Evolutionary conservation across 2,113 vertebrate genomes (phyloP), one percentile per base, ranked within the genome.

Genomic region (Triplophysa tibetana): DNA sequence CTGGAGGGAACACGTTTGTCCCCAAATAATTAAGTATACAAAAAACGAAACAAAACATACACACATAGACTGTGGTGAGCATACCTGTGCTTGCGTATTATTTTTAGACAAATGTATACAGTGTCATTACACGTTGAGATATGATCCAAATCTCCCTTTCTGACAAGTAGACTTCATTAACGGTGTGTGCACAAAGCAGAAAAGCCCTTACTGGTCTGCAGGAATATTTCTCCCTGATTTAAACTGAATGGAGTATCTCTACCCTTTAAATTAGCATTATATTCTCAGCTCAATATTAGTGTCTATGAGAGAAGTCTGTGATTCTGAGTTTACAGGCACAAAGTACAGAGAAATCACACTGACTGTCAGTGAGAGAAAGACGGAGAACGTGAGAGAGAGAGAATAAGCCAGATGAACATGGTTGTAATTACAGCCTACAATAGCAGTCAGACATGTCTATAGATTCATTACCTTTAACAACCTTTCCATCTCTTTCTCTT

Each of bases 391-490:
- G 54, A 52, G 69, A 26, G 38, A n/a, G 66, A 29, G 64, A 26
- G 62, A 50, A 17, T 60, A 38, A 5, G 69, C 61, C 81, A 84
- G 75, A 81, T 78, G 79, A 84, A 81, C 79, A 77, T 76, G 8
- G 64, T 75, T 78, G 79, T 77, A 81, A 84, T 84, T 84, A 81
- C 56, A 72, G 48, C 54, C 76, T 81, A 84, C 83, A 84, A 84
- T 81, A 81, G 83, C 86, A 90, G 91, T 93, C 92, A 92, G 89
- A 89, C 94, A 94, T 93, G 91, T 91, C 75, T 84, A 84, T 78
- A 74, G 79, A 87, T 91, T 93, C 93, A 93, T 87, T 94, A 93
- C 94, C 89, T 92, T 90, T 90, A 91, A 93, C 92, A 92, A 83
- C 81, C 88, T 81, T 89, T 86, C 84, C 86, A 90, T 90, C 92